phyloP scores from a whole-genome alignment of 2,113 vertebrate genomes.

The Dipodomys merriami region DNA sequence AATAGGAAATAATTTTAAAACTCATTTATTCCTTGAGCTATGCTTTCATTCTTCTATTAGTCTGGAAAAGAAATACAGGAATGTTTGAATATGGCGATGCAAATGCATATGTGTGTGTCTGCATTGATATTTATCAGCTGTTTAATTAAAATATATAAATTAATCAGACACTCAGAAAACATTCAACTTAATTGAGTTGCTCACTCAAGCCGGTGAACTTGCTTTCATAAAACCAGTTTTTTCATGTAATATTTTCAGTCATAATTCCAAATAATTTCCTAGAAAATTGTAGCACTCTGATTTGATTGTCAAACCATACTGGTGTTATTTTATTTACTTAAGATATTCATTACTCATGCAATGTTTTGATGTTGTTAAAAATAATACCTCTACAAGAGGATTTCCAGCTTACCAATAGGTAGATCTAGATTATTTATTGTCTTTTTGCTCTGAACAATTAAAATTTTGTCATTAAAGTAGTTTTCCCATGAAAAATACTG shows the following conservation, averaged over 20 bases:
- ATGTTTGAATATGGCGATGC: not conserved
- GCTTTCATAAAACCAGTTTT: conserved; percentile 13
- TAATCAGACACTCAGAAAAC: not conserved
- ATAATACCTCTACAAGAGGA: not conserved
- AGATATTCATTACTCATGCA: not conserved
- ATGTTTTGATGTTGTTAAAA: conserved; percentile 1
- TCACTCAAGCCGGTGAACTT: not conserved
- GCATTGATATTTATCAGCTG: not conserved
- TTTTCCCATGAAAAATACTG: conserved; percentile 30
- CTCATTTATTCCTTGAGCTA: not conserved
- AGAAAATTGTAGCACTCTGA: not conserved
- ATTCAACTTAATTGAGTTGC: not conserved
- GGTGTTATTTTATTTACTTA: not conserved
- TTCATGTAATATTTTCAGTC: not conserved
- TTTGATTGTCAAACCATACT: not conserved
- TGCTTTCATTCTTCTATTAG: not conserved
- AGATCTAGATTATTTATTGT: conserved; percentile 38
- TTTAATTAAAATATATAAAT: not conserved
- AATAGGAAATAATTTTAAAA: not conserved
- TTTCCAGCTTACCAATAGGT: not conserved
- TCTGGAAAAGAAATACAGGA: conserved; percentile 31
- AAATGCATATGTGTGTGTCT: not conserved
- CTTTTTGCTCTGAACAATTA: conserved; percentile 40
- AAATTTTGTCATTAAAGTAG: not conserved
- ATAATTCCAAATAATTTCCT: conserved; percentile 3